A percentile compares a stretch with the other conserved stretches of the same genome.
Evolutionary conservation across 2,113 vertebrate genomes (phyloP).

Genomic region (Pelobates fuscus): DNA sequence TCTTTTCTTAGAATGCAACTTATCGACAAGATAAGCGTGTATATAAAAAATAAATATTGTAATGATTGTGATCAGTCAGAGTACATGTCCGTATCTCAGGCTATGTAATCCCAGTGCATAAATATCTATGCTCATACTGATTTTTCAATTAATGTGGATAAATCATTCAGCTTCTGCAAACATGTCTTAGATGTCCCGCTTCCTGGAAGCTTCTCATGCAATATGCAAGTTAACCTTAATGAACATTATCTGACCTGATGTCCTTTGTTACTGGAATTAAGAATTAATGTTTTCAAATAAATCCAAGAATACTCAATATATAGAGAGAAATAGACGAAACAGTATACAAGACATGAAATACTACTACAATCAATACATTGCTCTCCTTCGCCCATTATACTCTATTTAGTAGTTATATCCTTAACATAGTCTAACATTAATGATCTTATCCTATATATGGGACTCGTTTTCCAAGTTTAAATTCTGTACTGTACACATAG

Average conservation of each 20-base stretch:
- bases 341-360: constrained; percentile 15
- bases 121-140: too few relatives aligned
- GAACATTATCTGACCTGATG: constrained; percentile 27
- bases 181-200: constrained; percentile 24
- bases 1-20: too few relatives aligned
- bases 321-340: background rate
- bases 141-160: too few relatives aligned
- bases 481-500: too few relatives aligned
- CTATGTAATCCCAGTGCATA: too few relatives aligned
- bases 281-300: constrained; percentile 43
- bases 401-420: constrained; percentile 1
- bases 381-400: constrained; percentile 20
- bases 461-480: too few relatives aligned
- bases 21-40: too few relatives aligned
- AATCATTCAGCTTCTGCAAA: background rate
- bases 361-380: constrained; percentile 18
- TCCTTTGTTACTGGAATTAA: constrained; percentile 48
- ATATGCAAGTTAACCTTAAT: constrained; percentile 38
- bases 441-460: background rate
- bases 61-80: too few relatives aligned
- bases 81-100: too few relatives aligned
- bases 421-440: background rate
- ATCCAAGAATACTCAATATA: constrained; percentile 32
- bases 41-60: too few relatives aligned
- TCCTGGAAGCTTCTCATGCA: constrained; percentile 41